Evolutionary conservation across 2,888 invertebrate genomes (phyloP).

Genomic region (Agrilus mali): DNA sequence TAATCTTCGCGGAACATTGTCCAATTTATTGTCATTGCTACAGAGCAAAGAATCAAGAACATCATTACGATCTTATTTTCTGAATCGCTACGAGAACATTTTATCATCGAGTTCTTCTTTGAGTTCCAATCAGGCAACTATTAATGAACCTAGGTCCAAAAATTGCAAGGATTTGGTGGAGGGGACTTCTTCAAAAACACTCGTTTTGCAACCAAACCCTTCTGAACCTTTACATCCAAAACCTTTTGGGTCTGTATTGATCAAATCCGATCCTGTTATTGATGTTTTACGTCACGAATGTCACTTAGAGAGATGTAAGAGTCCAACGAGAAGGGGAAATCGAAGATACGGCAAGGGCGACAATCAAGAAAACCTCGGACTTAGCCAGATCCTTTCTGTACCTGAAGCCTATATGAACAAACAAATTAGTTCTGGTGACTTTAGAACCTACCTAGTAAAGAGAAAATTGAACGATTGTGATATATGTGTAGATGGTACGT

Average conservation of each 20-base stretch:
- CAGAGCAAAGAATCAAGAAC: conserved; percentile 12
- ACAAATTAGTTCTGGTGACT: conserved; percentile 24
- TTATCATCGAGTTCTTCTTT: no score
- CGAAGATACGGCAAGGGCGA: conserved; percentile 1
- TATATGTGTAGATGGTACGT: background rate
- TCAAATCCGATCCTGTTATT: conserved; percentile 24
- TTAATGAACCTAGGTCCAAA: no score
- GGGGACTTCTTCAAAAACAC: no score
- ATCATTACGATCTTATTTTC: background rate
- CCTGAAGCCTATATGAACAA: conserved; percentile 30
- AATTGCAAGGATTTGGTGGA: no score
- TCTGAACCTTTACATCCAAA: background rate
- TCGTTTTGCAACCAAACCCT: no score
- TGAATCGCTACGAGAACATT: background rate
- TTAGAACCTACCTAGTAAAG: conserved; percentile 17
- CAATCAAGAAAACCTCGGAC: conserved; percentile 19
- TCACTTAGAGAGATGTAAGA: conserved; percentile 14
- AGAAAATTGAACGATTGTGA: conserved; percentile 9
- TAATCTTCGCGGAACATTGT: conserved; percentile 64
- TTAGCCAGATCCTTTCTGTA: conserved; percentile 29
- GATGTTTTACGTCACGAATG: conserved; percentile 18
- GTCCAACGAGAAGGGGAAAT: conserved; percentile 11
- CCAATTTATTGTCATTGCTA: conserved; percentile 46
- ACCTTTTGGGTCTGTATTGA: conserved; percentile 15
- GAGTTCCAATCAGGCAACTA: no score